Base-by-base conservation (phyloP, 35 echinoderm and acorn worm genomes). In the Chiridota heheva region DNA sequence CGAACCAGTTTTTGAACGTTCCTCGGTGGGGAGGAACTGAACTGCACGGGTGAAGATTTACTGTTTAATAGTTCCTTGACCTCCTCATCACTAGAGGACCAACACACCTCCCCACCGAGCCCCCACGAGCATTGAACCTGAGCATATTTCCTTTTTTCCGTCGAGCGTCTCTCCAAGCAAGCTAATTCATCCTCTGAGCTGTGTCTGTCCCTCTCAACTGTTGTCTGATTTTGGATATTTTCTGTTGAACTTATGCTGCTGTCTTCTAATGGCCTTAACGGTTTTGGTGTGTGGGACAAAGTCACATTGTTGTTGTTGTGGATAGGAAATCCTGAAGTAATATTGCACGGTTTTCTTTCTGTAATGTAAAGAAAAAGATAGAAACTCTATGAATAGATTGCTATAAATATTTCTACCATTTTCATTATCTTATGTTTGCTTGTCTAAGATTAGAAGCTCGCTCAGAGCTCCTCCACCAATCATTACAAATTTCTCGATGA, bases 301-400 rank as follows among this genome's bases (percentile, higher is more conserved):
- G 77, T 38, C 44, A 58, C 77, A 45, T 18, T 60, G 55, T 61
- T 78, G 75, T 78, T 78, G 30, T 78, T 58, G 38, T 61, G 75
- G 16, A 58, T 33, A 60, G 75, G 22, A 40, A 58, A 39, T 18
- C 35, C 81, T 58, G 57, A 65, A 5, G 88, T 53, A 47, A 57
- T 86, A 82, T 87, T 92, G 78, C 84, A 87, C 78, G 69, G 74
- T 88, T 69, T 92, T 88, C 84, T 87, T 40, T 92, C 90, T 92
- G 77, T 22, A 76, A 62, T 32, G 33, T 36, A 45, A 42, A 44
- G 60, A 73, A 26, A 47, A 88, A 67, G 35, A 16, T 82, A 28
- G n/a, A n/a, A n/a, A n/a, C n/a, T n/a, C n/a, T n/a, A n/a, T n/a
- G n/a, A n/a, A n/a, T n/a, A n/a, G n/a, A n/a, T n/a, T n/a, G n/a